A percentile compares a stretch with the other conserved stretches of the same genome.
These are phyloP conservation scores for Ctenopoma kingsleyae DNA, from an alignment of 2,797 vertebrate species.

Conservation along the genomic window DNA sequence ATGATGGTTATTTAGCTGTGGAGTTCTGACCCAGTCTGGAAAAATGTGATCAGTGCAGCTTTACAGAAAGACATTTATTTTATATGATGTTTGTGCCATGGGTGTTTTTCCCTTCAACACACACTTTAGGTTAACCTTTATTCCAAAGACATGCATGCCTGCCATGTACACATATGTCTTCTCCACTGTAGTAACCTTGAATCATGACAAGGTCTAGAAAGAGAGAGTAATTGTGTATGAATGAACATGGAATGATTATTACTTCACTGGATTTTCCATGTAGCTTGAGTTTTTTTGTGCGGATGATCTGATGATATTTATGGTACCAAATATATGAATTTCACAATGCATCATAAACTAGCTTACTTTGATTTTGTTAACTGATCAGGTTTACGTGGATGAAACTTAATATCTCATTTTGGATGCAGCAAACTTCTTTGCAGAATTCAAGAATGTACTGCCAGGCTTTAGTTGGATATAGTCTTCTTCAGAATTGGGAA, in stretches of 20 bases:
- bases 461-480: slow-evolving; percentile 11
- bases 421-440: not conserved
- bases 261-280: not conserved
- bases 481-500: slow-evolving; percentile 3
- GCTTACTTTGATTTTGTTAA: slow-evolving; percentile 6
- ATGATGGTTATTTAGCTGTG: too few relatives aligned
- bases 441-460: not conserved
- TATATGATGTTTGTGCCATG: too few relatives aligned
- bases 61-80: too few relatives aligned
- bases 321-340: not conserved
- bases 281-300: not conserved
- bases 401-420: slow-evolving; percentile 9
- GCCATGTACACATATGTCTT: not conserved
- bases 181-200: not conserved
- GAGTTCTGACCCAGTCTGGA: too few relatives aligned
- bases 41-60: too few relatives aligned
- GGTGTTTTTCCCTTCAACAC: too few relatives aligned
- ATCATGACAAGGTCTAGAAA: not conserved
- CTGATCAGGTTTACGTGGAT: not conserved
- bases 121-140: not conserved
- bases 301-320: not conserved
- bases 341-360: not conserved
- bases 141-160: slow-evolving; percentile 6
- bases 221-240: too few relatives aligned
- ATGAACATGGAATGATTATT: too few relatives aligned